These are phyloP conservation scores for Sanderia malayensis DNA, from an alignment of 30 jellyfish, hydroid and myxozoan genomes.

Conservation along the genomic window DNA sequence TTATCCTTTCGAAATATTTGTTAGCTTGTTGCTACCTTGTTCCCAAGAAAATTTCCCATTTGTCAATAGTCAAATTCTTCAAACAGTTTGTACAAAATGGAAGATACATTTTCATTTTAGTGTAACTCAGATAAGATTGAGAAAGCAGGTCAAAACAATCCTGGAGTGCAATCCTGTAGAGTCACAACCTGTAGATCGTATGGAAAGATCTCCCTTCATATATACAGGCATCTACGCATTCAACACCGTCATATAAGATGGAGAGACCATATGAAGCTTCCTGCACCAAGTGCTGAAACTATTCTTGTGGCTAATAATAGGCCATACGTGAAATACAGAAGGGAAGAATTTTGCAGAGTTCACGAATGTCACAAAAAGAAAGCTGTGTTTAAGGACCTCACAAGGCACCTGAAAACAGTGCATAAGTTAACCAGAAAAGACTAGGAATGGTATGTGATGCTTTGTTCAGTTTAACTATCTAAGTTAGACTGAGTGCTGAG, in stretches of 20 bases:
- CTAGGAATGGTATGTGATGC: neutral
- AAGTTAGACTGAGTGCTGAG: neutral
- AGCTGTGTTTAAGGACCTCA: neutral
- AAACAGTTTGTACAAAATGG: neutral
- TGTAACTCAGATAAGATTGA: neutral
- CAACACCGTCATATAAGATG: neutral
- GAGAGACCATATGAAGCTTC: conserved; percentile 1
- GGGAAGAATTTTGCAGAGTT: neutral
- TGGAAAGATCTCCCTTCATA: neutral
- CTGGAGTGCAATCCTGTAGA: neutral
- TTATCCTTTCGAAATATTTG: neutral
- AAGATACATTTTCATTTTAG: neutral
- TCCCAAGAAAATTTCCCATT: neutral
- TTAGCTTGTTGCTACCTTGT: neutral
- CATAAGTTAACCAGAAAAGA: neutral
- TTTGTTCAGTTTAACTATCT: neutral
- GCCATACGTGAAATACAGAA: neutral
- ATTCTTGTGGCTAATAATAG: neutral
- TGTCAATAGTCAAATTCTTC: neutral
- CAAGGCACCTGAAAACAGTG: conserved; percentile 2
- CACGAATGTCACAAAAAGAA: neutral
- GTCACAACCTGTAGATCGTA: neutral
- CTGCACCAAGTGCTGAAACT: conserved; percentile 2
- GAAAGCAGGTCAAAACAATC: neutral
- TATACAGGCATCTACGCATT: neutral